Conservation (phyloP, 2,113 vertebrate genomes). For the Orcinus orca region DNA sequence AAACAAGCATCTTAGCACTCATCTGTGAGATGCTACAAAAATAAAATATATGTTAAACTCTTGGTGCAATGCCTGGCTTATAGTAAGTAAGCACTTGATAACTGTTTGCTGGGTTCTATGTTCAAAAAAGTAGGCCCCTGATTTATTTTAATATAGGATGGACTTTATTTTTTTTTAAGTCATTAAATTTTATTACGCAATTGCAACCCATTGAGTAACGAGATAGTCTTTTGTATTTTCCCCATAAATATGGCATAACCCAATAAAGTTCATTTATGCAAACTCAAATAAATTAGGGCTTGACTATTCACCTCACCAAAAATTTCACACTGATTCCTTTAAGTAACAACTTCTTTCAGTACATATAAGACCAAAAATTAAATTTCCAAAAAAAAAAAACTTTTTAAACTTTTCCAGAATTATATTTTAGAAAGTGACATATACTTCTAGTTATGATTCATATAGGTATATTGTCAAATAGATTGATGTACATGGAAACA, state of each 20-base stretch:
- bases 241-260: background rate
- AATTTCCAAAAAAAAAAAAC: background rate
- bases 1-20: background rate
- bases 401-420: constrained; percentile 24
- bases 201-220: background rate
- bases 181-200: background rate
- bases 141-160: background rate
- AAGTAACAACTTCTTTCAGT: background rate
- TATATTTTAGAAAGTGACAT: constrained; percentile 1
- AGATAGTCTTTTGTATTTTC: background rate
- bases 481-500: background rate
- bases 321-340: background rate
- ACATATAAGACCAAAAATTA: background rate
- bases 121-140: background rate
- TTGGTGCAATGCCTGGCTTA: background rate
- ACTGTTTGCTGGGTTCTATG: background rate
- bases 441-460: constrained; percentile 3
- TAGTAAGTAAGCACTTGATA: background rate
- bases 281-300: background rate
- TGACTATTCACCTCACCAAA: background rate
- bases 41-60: background rate
- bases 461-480: background rate
- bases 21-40: background rate
- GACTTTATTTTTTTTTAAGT: background rate
- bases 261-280: background rate